phyloP scores from a whole-genome alignment of 1,140 invertebrate genomes.

The Radopholus similis region DNA sequence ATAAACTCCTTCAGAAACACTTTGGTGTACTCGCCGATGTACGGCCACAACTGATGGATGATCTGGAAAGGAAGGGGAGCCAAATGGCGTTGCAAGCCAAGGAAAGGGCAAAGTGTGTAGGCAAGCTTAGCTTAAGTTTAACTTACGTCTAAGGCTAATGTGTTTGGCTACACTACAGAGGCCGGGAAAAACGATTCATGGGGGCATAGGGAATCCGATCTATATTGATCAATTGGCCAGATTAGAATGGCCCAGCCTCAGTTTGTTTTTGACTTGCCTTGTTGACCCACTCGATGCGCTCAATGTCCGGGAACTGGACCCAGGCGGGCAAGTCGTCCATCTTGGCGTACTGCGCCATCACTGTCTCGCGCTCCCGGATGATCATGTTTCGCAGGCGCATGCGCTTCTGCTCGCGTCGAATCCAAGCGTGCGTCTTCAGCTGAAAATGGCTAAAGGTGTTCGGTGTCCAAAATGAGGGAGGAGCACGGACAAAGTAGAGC shows the following conservation, averaged over 20 bases:
- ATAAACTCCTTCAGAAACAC: conserved; percentile 54
- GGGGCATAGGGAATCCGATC: no score
- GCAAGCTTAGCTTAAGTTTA: no score
- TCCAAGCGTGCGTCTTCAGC: conserved; percentile 35
- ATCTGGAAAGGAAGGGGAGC: no score
- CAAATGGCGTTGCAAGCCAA: no score
- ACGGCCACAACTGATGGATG: conserved; percentile 56
- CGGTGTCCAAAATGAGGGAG: conserved; percentile 26
- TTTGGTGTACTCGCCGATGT: conserved; percentile 54
- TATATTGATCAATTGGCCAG: no score
- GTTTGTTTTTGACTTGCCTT: conserved; percentile 37
- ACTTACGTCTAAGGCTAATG: no score
- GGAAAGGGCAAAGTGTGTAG: no score
- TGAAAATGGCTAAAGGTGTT: neutral
- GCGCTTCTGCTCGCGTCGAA: conserved; percentile 46
- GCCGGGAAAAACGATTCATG: no score
- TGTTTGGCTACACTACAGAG: no score
- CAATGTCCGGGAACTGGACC: conserved; percentile 59
- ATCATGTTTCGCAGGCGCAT: conserved; percentile 20
- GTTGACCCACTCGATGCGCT: conserved; percentile 59
- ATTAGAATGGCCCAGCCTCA: neutral
- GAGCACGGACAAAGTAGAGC: conserved; percentile 37
- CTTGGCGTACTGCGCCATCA: conserved; percentile 49
- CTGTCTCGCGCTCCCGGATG: conserved; percentile 28
- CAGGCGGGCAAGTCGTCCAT: conserved; percentile 53